Evolutionary conservation across 1,140 invertebrate species (phyloP).

Genomic region (Plutomurus gul): DNA sequence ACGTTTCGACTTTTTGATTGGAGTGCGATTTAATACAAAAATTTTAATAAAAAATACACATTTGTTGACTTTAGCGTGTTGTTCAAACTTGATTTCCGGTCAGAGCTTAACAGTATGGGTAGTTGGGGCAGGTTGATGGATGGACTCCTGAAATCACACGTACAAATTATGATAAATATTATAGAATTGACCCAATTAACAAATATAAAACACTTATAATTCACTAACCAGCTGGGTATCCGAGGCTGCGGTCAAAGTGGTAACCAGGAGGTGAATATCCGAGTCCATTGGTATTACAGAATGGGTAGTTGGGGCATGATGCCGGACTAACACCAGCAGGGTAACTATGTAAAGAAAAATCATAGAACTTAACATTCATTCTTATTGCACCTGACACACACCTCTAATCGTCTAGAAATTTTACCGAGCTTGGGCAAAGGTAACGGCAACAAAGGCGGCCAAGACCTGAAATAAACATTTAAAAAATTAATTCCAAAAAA

Average conservation of each 20-base stretch:
- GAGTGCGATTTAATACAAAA: no score
- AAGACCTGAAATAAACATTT: slow-evolving; percentile 27
- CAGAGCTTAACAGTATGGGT: slow-evolving; percentile 50
- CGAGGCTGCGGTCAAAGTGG: slow-evolving; percentile 26
- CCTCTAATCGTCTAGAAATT: no score
- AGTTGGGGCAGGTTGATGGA: slow-evolving; percentile 49
- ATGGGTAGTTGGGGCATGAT: slow-evolving; percentile 51
- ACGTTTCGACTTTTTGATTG: no score
- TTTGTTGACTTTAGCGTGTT: no score
- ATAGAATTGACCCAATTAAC: background rate
- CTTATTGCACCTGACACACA: no score
- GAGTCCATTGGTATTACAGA: slow-evolving; percentile 44
- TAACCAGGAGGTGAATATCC: slow-evolving; percentile 33
- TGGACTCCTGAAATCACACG: slow-evolving; percentile 30
- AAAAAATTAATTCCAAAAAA: background rate
- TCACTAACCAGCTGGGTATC: slow-evolving; percentile 36
- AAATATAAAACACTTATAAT: background rate
- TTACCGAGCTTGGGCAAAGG: slow-evolving; percentile 14
- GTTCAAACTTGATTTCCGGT: background rate
- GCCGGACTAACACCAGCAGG: slow-evolving; percentile 49
- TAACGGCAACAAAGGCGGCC: slow-evolving; percentile 32
- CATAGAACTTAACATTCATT: no score
- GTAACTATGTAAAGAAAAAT: slow-evolving; percentile 34
- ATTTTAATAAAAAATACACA: no score
- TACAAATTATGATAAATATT: background rate